Evolutionary conservation across 2,888 invertebrate species (phyloP).

Genomic region (Standfussiana lucernea): DNA sequence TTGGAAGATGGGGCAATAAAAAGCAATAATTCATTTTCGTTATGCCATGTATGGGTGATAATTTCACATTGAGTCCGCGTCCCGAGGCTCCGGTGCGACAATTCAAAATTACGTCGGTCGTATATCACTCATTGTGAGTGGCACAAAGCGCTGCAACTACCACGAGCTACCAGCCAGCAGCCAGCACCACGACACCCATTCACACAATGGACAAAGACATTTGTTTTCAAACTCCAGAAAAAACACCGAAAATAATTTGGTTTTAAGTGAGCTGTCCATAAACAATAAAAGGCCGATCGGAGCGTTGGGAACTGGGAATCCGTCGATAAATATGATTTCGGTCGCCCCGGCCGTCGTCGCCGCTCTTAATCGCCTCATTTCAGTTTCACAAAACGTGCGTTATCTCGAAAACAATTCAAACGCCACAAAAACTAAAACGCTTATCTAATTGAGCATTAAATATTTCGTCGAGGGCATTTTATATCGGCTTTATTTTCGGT

Average conservation of each 20-base stretch:
- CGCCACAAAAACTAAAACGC: constrained; percentile 89
- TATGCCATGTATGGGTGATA: constrained; percentile 89
- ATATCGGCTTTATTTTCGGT: constrained; percentile 88
- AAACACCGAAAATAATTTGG: constrained; percentile 86
- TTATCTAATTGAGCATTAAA: constrained; percentile 91
- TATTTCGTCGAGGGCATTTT: constrained; percentile 90
- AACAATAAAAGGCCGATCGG: constrained; percentile 80
- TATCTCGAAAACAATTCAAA: constrained; percentile 88
- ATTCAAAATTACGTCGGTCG: constrained; percentile 88
- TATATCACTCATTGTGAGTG: constrained; percentile 90
- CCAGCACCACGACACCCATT: constrained; percentile 82
- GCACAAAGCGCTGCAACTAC: constrained; percentile 86
- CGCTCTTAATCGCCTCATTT: constrained; percentile 77
- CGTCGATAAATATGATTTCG: constrained; percentile 76
- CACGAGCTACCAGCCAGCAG: constrained; percentile 84
- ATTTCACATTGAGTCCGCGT: constrained; percentile 86
- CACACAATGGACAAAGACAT: constrained; percentile 87
- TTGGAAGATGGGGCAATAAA: constrained; percentile 81
- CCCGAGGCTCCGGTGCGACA: constrained; percentile 84
- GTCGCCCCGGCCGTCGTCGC: constrained; percentile 57
- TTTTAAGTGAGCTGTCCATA: constrained; percentile 84
- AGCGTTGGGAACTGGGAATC: constrained; percentile 69
- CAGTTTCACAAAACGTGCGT: constrained; percentile 83
- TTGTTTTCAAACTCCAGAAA: constrained; percentile 87
- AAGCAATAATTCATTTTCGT: constrained; percentile 90